Evolutionary conservation across 2,888 invertebrate species (phyloP), one percentile per base, ranked within the genome.

Genomic region (Clivina fossor): DNA sequence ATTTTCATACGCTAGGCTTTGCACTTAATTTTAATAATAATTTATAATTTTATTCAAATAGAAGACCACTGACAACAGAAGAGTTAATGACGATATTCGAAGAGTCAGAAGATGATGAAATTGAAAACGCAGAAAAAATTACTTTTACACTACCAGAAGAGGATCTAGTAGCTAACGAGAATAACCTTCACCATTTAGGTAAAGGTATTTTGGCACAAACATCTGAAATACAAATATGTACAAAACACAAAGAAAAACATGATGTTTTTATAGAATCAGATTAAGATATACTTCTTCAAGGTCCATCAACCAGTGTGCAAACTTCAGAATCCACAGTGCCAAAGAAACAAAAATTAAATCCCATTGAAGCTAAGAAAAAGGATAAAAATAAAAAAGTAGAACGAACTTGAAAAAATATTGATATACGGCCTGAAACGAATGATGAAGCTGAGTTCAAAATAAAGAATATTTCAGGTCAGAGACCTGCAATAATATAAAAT

Each of bases 201-300:
- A 37, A 4, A 37, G 37, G 37, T 37, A 15, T 37, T 37, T 37
- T 37, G 37, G 37, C 37, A 37, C 37, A 37, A 4, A 13, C 37
- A 37, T 37, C 37, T 37, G 37, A 37, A 37, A 37, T 37, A 37
- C 37, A 37, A 37, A 37, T 37, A 37, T 19, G 4, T 37, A 37
- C 16, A 37, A 37, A 37, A 37, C 4, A n/a, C 3, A 37, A 37
- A 8, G 37, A 37, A 37, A 37, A 37, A 37, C 37, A 37, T 9
- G 37, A 37, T 13, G 15, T 37, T 37, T n/a, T 37, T 37, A 37
- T 37, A 3, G 37, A 37, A 37, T 37, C 37, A 15, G n/a, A 37
- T 9, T 37, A 7, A 37, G n/a, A 13, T 37, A n/a, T 8, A 37
- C 4, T 15, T 13, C 15, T 13, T 37, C 13, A 37, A 9, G 8